A percentile compares a stretch with the other conserved stretches of the same genome.
These are phyloP conservation scores for Lethenteron camtschaticum DNA, from an alignment of 2,113 vertebrate genomes.

Conservation along the genomic window DNA sequence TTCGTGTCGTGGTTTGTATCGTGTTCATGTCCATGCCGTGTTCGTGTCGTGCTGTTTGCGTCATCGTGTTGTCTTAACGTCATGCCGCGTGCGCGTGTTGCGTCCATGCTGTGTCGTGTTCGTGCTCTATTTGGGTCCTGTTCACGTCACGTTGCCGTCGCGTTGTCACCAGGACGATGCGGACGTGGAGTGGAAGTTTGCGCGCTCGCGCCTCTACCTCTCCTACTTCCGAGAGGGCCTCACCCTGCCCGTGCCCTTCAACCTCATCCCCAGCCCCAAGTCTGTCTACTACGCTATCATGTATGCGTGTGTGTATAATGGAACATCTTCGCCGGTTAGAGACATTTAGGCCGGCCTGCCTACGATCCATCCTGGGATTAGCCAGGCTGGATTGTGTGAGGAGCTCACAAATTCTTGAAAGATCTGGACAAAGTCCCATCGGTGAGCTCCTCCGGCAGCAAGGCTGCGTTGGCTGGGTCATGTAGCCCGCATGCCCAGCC, in stretches of 20 bases:
- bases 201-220: slow-evolving; percentile 61
- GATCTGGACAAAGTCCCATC: not conserved
- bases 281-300: slow-evolving; percentile 38
- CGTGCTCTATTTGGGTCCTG: not conserved
- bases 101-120: not conserved
- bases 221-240: slow-evolving; percentile 59
- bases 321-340: not conserved
- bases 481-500: not conserved
- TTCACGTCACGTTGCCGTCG: not conserved
- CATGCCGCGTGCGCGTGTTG: not conserved
- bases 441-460: not conserved
- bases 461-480: not conserved
- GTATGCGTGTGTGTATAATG: slow-evolving; percentile 17
- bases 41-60: not conserved
- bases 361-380: not conserved
- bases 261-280: slow-evolving; percentile 58
- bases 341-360: not conserved
- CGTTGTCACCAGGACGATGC: slow-evolving; percentile 35
- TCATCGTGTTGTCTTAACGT: not conserved
- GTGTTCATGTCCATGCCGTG: not conserved
- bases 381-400: not conserved
- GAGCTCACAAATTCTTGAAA: not conserved
- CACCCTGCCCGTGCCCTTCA: slow-evolving; percentile 61
- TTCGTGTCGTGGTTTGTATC: not conserved
- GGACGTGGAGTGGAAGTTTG: slow-evolving; percentile 71